Evolutionary conservation across 2,113 vertebrate species (phyloP), one percentile per base, ranked within the genome.

Genomic region (Lophotis ruficrista): DNA sequence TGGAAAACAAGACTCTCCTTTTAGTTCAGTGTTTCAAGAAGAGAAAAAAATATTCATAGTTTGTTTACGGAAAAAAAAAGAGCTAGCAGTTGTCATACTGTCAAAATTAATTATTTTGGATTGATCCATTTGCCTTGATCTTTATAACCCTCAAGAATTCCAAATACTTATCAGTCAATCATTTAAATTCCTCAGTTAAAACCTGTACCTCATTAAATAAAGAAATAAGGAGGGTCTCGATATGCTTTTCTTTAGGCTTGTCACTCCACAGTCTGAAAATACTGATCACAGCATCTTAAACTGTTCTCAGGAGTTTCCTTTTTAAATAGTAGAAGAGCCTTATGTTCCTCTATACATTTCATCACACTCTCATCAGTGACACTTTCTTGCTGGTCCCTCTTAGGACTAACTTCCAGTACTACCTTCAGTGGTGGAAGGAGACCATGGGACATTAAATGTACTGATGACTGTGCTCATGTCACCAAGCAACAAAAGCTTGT

Each of bases 121-220:
- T 89, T 72, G 72, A 83, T 95, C 69, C 68, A 60, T 96, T 92
- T 94, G 68, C 58, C 85, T 83, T 89, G 47, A 87, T 92, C 61
- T 94, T 87, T 79, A 61, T 76, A 79, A 93, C 68, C 83, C 79
- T 85, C 53, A 86, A 95, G 86, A 89, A 94, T 93, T 90, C 76
- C 75, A 95, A 93, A 93, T 92, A 80, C 68, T 91, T 97, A 81
- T 68, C 94, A 93, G 79, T 92, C 91, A 85, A 81, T 95, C 76
- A 87, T 88, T 88, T 95, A 93, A 90, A 96, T 95, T 96, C 91
- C 76, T 35, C 69, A 61, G 68, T 41, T 93, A 93, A 94, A 86
- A 54, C 37, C 68, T 23, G 3, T 62, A 84, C 33, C 30, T 94
- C 83, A 92, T 73, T 97, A 96, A 93, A 91, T 48, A 94, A 84